Evolutionary conservation across 2,113 vertebrate species (phyloP), one percentile per base, ranked within the genome.

Genomic region (Pithys albifrons): DNA sequence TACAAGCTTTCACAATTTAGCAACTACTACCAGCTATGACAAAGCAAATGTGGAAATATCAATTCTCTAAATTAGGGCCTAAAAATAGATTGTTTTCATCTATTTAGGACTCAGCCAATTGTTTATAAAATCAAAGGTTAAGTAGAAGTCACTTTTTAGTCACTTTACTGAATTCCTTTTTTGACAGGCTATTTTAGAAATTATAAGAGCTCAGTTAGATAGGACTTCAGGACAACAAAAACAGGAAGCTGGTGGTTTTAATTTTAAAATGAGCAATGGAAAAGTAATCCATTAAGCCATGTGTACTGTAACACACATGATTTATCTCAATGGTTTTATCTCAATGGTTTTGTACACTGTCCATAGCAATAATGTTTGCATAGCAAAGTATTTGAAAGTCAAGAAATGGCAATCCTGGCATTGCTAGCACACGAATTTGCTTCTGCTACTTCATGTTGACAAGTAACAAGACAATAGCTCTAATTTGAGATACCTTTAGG

Each of bases 231-330:
- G 64, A 87, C n/a, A 81, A 95, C 85, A 88, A 90, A 92, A 97
- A 97, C 88, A 94, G 85, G 95, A 96, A 95, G 87, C 17, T 91
- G 29, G 19, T 87, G 67, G 14, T 94, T 93, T 94, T 74, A 92
- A 97, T 93, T 97, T 93, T 83, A 88, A 96, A 97, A 88, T 19
- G 70, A 95, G 94, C 66, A 93, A 64, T 70, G 84, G 87, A 97
- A 97, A 95, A 97, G 58, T 55, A 96, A 97, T 94, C 90, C 90
- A 75, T 96, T 91, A 96, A 88, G 82, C 33, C 57, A 84, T 89
- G 77, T 64, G 75, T 88, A 96, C 71, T 85, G 74, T 35, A 91
- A 94, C 61, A 90, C 75, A 91, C 76, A 81, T 31, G 85, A 91
- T 89, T 96, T 90, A 94, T 80, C 77, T 89, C 65, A 65, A 83